These are phyloP conservation scores for Flexamia atlantica DNA, from an alignment of 2,888 invertebrate genomes.

Conservation along the genomic window DNA sequence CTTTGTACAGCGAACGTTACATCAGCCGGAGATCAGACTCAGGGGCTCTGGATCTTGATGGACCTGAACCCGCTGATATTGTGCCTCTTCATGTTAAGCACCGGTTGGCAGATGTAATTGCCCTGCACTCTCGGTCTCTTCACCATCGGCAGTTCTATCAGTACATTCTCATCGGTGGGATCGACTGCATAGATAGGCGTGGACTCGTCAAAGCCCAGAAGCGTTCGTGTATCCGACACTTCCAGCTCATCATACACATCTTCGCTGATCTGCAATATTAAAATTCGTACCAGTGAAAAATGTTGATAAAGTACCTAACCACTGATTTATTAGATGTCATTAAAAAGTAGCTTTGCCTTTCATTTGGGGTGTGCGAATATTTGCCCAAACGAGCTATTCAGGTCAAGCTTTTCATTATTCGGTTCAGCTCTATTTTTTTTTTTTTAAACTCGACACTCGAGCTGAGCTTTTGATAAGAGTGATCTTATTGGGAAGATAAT, in stretches of 20 bases:
- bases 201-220: slow-evolving; percentile 57
- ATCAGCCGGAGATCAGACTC: not conserved
- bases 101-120: slow-evolving; percentile 69
- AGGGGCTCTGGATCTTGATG: slow-evolving; percentile 50
- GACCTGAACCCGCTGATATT: slow-evolving; percentile 55
- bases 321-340: too few species aligned
- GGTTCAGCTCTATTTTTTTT: too few species aligned
- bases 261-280: slow-evolving; percentile 5
- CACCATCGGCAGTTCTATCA: slow-evolving; percentile 49
- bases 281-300: too few species aligned
- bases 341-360: too few species aligned
- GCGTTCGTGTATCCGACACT: slow-evolving; percentile 79
- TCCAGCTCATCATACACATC: slow-evolving; percentile 82
- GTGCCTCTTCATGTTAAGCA: slow-evolving; percentile 62
- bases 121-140: slow-evolving; percentile 67
- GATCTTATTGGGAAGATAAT: too few species aligned
- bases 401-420: too few species aligned
- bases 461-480: too few species aligned
- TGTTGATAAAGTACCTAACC: too few species aligned
- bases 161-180: slow-evolving; percentile 32
- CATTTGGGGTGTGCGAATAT: too few species aligned
- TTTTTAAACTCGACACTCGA: too few species aligned
- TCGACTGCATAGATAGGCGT: slow-evolving; percentile 44
- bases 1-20: slow-evolving; percentile 44
- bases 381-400: too few species aligned